A percentile compares a stretch with the other conserved stretches of the same genome.
Conservation (phyloP, 2,888 invertebrate genomes). For the Apotomis betuletana region DNA sequence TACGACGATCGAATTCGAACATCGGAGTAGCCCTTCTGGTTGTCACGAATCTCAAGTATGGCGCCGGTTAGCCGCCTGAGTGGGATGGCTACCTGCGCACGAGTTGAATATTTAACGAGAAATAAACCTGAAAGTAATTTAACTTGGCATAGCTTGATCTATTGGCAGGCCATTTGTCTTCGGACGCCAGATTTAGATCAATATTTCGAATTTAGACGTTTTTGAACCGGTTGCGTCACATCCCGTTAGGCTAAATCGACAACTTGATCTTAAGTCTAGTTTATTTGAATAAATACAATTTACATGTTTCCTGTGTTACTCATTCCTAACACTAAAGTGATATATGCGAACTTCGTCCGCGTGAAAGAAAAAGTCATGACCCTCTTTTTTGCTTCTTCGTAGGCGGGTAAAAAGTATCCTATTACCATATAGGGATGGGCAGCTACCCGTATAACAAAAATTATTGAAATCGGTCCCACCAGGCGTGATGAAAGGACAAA, state of each 20-base stretch:
- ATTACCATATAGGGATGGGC: too few species aligned
- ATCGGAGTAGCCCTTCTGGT: background rate
- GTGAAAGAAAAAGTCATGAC: too few species aligned
- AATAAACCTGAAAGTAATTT: conserved; percentile 40
- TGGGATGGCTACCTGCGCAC: conserved; percentile 47
- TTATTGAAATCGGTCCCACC: too few species aligned
- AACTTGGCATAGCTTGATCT: conserved; percentile 37
- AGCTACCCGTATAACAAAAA: too few species aligned
- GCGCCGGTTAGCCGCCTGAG: conserved; percentile 45
- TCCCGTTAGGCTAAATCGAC: conserved; percentile 2
- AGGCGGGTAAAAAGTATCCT: too few species aligned
- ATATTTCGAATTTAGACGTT: conserved; percentile 30
- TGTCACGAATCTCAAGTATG: conserved; percentile 22
- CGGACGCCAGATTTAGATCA: conserved; percentile 24
- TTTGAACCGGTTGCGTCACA: conserved; percentile 12
- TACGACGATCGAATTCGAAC: too few species aligned
- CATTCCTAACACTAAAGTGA: too few species aligned
- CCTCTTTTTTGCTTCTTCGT: too few species aligned
- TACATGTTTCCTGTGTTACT: background rate
- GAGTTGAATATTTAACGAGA: conserved; percentile 39
- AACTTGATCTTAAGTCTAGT: background rate
- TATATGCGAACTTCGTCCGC: too few species aligned
- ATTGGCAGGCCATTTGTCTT: conserved; percentile 41
- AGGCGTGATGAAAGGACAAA: too few species aligned
- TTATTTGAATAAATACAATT: background rate